Evolutionary conservation across 2,888 invertebrate genomes (phyloP), one percentile per base, ranked within the genome.

Genomic region (Drosophila subsilvestris): DNA sequence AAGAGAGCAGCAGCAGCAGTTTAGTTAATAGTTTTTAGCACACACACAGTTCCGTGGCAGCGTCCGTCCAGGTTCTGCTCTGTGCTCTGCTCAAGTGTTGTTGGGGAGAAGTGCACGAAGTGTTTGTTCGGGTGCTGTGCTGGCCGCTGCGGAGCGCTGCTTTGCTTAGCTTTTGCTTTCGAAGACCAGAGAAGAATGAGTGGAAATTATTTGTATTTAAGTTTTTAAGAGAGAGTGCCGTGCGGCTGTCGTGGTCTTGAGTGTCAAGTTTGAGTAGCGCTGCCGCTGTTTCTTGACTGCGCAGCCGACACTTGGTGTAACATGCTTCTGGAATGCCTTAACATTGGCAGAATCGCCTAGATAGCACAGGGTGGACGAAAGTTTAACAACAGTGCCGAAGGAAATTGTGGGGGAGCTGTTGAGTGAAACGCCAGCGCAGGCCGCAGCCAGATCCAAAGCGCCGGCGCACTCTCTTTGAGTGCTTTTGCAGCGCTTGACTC

Each of bases 21-120:
- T 70, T 71, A 63, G 73, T 72, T 69, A 72, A 55, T 62, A 61
- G 69, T 63, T 72, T 72, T 55, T 61, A 51, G n/a, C 25, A 43
- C 17, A 29, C 61, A 61, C 59, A 62, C 55, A 75, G 59, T 63
- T 18, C 45, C 45, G 45, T 27, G 69, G 61, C 20, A 54, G 57
- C 70, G 71, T 79, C 60, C 70, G 71, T 79, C 60, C 67, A 77
- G 74, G 62, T 75, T 66, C 12, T 45, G 45, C 45, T 45, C 18
- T n/a, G n/a, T n/a, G n/a, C 14, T n/a, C n/a, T 45, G 45, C 17
- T 45, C 45, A 10, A 10, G 17, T 17, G 69, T 59, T 48, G 48
- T 68, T 49, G 47, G 63, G 57, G 67, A 73, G 67, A 86, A 83
- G 84, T 83, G 83, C 83, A 86, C 84, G 83, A 88, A 82, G 75